phyloP scores from a whole-genome alignment of 2,888 invertebrate species.

The Drosophila engyochracea region DNA sequence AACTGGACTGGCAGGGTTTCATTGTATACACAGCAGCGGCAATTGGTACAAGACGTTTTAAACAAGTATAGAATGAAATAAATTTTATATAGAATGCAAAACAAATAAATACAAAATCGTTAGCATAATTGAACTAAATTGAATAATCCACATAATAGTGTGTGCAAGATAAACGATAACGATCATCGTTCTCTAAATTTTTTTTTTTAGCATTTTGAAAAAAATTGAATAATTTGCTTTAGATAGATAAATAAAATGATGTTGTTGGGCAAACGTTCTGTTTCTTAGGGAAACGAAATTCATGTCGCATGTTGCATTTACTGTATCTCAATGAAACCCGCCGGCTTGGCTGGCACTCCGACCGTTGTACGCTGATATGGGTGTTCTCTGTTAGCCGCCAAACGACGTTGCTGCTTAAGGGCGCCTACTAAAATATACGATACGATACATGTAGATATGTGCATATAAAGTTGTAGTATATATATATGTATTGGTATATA shows the following conservation, averaged over 20 bases:
- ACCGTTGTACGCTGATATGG: slow-evolving; percentile 96
- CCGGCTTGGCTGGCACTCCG: slow-evolving; percentile 90
- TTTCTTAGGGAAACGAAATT: slow-evolving; percentile 50
- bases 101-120: slow-evolving; percentile 44
- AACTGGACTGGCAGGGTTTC: slow-evolving; percentile 71
- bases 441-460: slow-evolving; percentile 74
- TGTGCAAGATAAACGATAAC: slow-evolving; percentile 12
- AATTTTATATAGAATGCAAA: slow-evolving; percentile 24
- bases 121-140: slow-evolving; percentile 68
- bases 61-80: slow-evolving; percentile 21
- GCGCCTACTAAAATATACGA: slow-evolving; percentile 85
- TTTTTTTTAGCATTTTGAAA: not conserved
- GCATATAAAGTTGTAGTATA: slow-evolving; percentile 37
- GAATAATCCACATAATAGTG: slow-evolving; percentile 32
- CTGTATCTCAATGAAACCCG: slow-evolving; percentile 84
- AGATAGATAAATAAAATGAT: slow-evolving; percentile 30
- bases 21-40: slow-evolving; percentile 53
- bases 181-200: slow-evolving; percentile 3
- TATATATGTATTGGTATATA: slow-evolving; percentile 43
- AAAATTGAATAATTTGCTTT: slow-evolving; percentile 26
- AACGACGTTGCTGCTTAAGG: slow-evolving; percentile 91
- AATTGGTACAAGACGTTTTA: slow-evolving; percentile 9
- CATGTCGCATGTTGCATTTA: slow-evolving; percentile 32
- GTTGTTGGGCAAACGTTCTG: slow-evolving; percentile 11
- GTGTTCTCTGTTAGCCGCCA: slow-evolving; percentile 95